These are phyloP conservation scores for Siphlonurus alternatus DNA, from an alignment of 2,888 invertebrate genomes.

Conservation along the genomic window DNA sequence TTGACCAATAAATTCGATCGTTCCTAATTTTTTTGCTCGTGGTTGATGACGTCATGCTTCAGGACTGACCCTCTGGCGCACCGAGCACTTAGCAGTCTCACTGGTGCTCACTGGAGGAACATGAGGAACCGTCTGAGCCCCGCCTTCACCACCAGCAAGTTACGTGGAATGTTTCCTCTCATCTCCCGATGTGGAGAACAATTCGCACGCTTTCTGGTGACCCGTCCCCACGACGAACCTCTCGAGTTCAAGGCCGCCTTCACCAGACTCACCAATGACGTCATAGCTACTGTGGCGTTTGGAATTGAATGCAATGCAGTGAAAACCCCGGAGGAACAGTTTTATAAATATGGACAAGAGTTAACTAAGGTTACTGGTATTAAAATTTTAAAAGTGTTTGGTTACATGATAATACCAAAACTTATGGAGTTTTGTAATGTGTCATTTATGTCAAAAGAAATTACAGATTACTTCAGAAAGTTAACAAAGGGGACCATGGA, in stretches of 20 bases:
- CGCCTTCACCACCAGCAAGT: neutral
- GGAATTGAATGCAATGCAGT: slow-evolving; percentile 9
- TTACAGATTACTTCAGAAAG: slow-evolving; percentile 25
- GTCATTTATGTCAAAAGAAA: neutral
- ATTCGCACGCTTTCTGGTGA: neutral
- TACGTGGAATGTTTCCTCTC: neutral
- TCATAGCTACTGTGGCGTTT: slow-evolving; percentile 10
- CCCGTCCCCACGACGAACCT: slow-evolving; percentile 7
- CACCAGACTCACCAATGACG: slow-evolving; percentile 10
- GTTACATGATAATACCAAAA: slow-evolving; percentile 2
- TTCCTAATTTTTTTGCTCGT: neutral
- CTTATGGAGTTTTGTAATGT: neutral
- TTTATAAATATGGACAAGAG: slow-evolving; percentile 4
- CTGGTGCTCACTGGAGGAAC: neutral
- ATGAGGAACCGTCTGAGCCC: neutral
- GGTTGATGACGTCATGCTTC: neutral
- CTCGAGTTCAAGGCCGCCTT: slow-evolving; percentile 9
- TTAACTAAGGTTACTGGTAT: slow-evolving; percentile 7
- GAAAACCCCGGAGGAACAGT: slow-evolving; percentile 5
- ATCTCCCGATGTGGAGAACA: neutral
- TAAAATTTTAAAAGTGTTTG: neutral
- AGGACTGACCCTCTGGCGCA: neutral
- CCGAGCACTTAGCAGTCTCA: neutral
- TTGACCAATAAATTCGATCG: too few relatives aligned
- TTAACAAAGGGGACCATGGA: slow-evolving; percentile 31